Conservation (phyloP, 2,797 vertebrate genomes). For the Allochrocebus solatus region DNA sequence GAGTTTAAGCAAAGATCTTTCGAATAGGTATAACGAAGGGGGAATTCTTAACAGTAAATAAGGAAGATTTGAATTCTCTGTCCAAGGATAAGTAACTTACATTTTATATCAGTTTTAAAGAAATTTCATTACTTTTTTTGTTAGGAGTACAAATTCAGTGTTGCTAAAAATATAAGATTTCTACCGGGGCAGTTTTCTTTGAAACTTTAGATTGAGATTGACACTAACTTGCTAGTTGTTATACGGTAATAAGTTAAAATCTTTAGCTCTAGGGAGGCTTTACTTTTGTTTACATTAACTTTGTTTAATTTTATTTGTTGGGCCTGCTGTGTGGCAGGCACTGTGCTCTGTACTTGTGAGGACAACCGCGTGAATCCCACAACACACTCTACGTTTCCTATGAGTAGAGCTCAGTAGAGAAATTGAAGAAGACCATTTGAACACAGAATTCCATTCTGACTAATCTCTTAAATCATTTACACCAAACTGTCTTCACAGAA, state of each 20-base stretch:
- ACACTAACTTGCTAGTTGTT: background rate
- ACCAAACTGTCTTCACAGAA: slow-evolving; percentile 1
- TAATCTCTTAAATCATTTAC: slow-evolving; percentile 4
- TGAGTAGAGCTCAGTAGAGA: background rate
- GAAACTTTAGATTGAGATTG: background rate
- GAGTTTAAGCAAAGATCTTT: slow-evolving; percentile 77
- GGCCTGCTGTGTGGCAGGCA: background rate
- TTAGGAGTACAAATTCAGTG: slow-evolving; percentile 6
- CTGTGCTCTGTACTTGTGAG: background rate
- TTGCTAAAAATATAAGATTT: slow-evolving; percentile 19
- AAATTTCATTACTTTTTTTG: slow-evolving; percentile 9
- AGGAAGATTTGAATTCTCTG: background rate
- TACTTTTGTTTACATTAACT: background rate
- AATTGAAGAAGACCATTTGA: background rate
- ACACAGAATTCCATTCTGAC: background rate
- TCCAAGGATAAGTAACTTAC: background rate
- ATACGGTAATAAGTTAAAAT: background rate
- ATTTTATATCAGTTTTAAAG: background rate
- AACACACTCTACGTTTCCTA: background rate
- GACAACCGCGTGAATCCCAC: background rate
- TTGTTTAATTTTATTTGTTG: background rate
- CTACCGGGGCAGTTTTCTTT: slow-evolving; percentile 7
- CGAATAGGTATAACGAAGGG: slow-evolving; percentile 53
- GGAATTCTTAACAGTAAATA: slow-evolving; percentile 26
- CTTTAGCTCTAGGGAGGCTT: background rate